Evolutionary conservation across 2,113 vertebrate species (phyloP).

Genomic region (Ctenomys sociabilis): DNA sequence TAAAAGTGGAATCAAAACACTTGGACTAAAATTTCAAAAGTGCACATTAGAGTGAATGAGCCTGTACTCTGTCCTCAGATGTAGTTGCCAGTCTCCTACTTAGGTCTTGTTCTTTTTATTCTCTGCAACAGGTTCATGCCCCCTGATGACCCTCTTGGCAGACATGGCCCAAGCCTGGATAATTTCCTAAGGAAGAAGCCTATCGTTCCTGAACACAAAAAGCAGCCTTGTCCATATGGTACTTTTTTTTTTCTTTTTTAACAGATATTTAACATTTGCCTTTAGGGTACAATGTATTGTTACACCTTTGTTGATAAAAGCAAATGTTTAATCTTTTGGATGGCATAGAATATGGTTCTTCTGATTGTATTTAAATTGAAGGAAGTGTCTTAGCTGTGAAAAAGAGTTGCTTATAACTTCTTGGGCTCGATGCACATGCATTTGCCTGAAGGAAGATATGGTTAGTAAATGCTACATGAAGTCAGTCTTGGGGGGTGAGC

Average conservation of each 20-base stretch:
- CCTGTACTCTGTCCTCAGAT: neutral
- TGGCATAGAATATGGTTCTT: neutral
- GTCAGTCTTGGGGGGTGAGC: constrained; percentile 7
- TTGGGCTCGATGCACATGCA: neutral
- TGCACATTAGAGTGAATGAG: neutral
- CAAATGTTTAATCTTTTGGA: constrained; percentile 19
- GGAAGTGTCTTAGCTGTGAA: neutral
- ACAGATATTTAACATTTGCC: neutral
- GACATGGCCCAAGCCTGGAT: constrained; percentile 96
- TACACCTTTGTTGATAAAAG: constrained; percentile 45
- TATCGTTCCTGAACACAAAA: constrained; percentile 96
- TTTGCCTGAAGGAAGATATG: constrained; percentile 5
- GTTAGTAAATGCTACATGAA: neutral
- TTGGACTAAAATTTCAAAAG: constrained; percentile 47
- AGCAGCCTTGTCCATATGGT: constrained; percentile 98
- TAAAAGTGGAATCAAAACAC: constrained; percentile 36
- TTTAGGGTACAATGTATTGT: constrained; percentile 7
- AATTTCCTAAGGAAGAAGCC: constrained; percentile 98
- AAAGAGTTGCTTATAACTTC: constrained; percentile 10
- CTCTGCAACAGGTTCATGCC: constrained; percentile 93
- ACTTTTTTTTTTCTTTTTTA: constrained; percentile 63
- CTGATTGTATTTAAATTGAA: constrained; percentile 41
- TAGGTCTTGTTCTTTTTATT: constrained; percentile 36
- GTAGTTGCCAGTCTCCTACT: neutral
- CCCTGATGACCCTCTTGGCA: constrained; percentile 97